Base-by-base conservation (phyloP, 2,888 invertebrate genomes). In the Xanthia togata region DNA sequence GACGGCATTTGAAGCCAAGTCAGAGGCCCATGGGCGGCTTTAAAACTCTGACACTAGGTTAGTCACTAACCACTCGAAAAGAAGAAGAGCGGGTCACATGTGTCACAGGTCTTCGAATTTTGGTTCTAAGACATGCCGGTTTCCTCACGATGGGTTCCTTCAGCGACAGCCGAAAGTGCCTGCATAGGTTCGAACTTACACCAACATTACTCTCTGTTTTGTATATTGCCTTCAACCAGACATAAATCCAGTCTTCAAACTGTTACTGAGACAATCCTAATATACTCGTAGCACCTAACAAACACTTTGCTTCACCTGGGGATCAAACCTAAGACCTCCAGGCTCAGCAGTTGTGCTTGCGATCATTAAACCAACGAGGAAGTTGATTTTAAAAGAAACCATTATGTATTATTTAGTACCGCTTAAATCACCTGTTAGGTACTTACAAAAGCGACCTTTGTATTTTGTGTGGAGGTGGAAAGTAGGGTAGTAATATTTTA, bases 401-500 rank as follows among this genome's bases (percentile, higher is more conserved):
- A 53, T 55, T 55, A 55, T n/a, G 17, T 50, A n/a, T 63, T 57
- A 35, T 81, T 70, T 23, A 50, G 31, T 44, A 44, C 35, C 1
- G 20, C 50, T 47, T 62, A 38, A 63, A 68, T 44, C 26, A 79
- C 62, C 69, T 64, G 47, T 38, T 38, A 47, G 8, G 4, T 31
- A 8, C 67, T 23, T 9, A 53, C 20, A 47, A 60, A 70, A 70
- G n/a, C 17, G 26, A 47, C 50, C 77, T 65, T 79, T 65, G 26
- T 11, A 57, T 41, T 79, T 59, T 70, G 47, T n/a, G 23, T 26
- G 57, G 20, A 23, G 41, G 44, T 31, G 11, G 9, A 63, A 77
- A 41, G 31, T 35, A 62, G 8, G 38, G 11, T 35, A 17, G 38
- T 65, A 83, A 80, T 83, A 83, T 70, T 79, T 38, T 65, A 83